A percentile compares a stretch with the other conserved stretches of the same genome.
phyloP scores from a whole-genome alignment of 2,888 invertebrate species.

The Apotomis turbidana region DNA sequence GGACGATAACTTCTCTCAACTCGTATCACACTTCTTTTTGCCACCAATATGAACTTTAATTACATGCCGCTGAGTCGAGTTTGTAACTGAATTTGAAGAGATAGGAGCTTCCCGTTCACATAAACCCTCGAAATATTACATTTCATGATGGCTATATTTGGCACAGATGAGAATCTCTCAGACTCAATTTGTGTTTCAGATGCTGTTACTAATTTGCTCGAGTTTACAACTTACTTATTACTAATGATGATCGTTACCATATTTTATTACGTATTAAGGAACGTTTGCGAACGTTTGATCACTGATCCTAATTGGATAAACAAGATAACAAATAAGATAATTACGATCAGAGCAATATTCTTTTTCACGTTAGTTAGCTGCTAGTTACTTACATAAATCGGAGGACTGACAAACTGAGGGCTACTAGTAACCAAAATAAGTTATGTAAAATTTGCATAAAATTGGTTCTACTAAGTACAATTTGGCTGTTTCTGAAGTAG shows the following conservation, averaged over 20 bases:
- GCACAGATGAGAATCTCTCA: slow-evolving; percentile 1
- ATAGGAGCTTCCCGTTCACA: neutral
- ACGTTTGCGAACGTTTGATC: neutral
- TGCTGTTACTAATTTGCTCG: slow-evolving; percentile 15
- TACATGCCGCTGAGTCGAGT: neutral
- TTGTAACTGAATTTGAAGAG: neutral
- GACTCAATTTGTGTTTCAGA: slow-evolving; percentile 23
- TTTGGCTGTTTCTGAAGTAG: no score
- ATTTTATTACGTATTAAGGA: neutral
- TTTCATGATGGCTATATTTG: slow-evolving; percentile 28
- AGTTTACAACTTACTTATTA: slow-evolving; percentile 4
- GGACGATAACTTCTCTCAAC: slow-evolving; percentile 5
- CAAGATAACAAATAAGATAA: neutral
- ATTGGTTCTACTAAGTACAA: no score
- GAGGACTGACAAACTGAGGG: no score
- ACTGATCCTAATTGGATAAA: neutral
- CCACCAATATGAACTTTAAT: neutral
- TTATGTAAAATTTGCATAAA: no score
- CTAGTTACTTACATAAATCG: no score
- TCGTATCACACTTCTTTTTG: neutral
- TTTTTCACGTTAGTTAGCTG: no score
- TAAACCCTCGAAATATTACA: slow-evolving; percentile 14
- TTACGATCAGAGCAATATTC: no score
- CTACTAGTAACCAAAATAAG: no score
- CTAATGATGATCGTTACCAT: neutral